phyloP scores from a whole-genome alignment of 2,113 vertebrate genomes.

The Caranx ignobilis region DNA sequence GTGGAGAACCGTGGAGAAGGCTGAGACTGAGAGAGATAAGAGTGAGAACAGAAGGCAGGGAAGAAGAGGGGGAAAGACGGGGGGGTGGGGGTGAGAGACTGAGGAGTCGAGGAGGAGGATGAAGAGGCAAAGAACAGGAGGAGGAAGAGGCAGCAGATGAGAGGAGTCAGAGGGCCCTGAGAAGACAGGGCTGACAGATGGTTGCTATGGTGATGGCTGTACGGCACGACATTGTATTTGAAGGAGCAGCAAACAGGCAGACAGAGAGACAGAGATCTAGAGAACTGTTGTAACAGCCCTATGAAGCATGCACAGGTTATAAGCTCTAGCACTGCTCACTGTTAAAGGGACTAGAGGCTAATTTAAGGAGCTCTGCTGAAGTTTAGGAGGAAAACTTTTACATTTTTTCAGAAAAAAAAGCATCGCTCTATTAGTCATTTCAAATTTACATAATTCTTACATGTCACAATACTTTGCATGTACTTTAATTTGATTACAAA shows the following conservation, averaged over 20 bases:
- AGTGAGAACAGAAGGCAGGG: slow-evolving; percentile 33
- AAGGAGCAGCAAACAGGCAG: slow-evolving; percentile 78
- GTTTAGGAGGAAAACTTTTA: slow-evolving; percentile 94
- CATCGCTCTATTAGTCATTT: slow-evolving; percentile 80
- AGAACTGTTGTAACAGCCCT: slow-evolving; percentile 72
- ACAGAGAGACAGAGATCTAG: slow-evolving; percentile 75
- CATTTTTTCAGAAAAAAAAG: slow-evolving; percentile 89
- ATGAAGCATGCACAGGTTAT: slow-evolving; percentile 84
- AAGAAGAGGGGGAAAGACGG: background rate
- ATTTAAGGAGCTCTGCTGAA: slow-evolving; percentile 92
- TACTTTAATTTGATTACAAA: slow-evolving; percentile 78
- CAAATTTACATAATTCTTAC: slow-evolving; percentile 82
- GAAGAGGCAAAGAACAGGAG: slow-evolving; percentile 73
- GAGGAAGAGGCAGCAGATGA: slow-evolving; percentile 81
- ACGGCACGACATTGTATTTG: slow-evolving; percentile 73
- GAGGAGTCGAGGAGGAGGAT: slow-evolving; percentile 36
- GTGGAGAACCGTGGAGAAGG: slow-evolving; percentile 68
- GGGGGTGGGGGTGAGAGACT: background rate
- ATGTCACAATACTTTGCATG: slow-evolving; percentile 72
- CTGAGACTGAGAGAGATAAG: slow-evolving; percentile 54
- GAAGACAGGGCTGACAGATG: slow-evolving; percentile 87
- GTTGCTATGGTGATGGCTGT: slow-evolving; percentile 78
- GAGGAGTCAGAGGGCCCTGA: slow-evolving; percentile 71
- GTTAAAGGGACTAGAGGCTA: slow-evolving; percentile 99
- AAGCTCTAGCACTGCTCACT: slow-evolving; percentile 92